These are phyloP conservation scores for Hiodon tergisus DNA, from an alignment of 2,113 vertebrate species.

Conservation along the genomic window DNA sequence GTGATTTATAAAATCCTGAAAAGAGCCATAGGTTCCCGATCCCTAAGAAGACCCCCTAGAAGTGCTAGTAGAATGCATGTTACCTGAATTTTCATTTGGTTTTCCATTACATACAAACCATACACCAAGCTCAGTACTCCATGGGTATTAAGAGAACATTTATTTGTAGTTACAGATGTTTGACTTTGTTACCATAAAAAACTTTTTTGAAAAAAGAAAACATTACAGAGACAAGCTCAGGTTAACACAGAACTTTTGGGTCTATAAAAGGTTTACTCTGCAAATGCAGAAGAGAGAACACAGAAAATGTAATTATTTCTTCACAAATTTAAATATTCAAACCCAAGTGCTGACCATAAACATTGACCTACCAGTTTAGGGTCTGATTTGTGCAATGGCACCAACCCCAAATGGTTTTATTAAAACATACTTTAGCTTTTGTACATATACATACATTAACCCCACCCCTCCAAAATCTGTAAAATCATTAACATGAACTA, in stretches of 20 bases:
- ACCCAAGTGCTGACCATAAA: constrained; percentile 18
- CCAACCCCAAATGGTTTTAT: constrained; percentile 31
- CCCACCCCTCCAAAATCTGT: constrained; percentile 13
- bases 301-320: constrained; percentile 26
- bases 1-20: too few relatives aligned
- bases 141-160: constrained; percentile 22
- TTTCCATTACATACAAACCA: too few relatives aligned
- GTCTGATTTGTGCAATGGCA: constrained; percentile 33
- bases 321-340: constrained; percentile 15
- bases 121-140: too few relatives aligned
- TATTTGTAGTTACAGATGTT: constrained; percentile 47
- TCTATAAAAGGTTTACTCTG: constrained; percentile 18
- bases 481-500: constrained; percentile 28
- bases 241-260: constrained; percentile 27
- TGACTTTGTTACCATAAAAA: constrained; percentile 29
- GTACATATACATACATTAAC: constrained; percentile 41
- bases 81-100: too few relatives aligned
- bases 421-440: constrained; percentile 24
- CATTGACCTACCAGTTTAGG: constrained; percentile 12
- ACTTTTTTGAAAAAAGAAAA: neutral
- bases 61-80: too few relatives aligned
- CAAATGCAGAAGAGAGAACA: constrained; percentile 21
- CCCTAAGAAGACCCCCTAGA: too few relatives aligned
- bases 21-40: too few relatives aligned
- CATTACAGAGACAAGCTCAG: constrained; percentile 28